Base-by-base conservation (phyloP, 2,797 vertebrate genomes). In the Telmatherina bonti region DNA sequence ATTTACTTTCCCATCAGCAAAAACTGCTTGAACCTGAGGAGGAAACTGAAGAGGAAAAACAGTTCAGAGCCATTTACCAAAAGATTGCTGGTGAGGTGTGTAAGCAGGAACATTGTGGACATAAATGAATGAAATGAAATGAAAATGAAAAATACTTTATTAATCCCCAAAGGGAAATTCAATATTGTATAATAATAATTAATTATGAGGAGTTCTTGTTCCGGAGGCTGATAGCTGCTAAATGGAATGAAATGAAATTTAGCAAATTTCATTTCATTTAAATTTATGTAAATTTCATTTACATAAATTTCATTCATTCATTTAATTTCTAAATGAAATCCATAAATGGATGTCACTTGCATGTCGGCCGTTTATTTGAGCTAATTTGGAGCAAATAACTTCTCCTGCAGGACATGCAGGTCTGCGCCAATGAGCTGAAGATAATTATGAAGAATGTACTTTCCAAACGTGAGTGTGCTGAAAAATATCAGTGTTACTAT, bases 71-170 rank as follows among this genome's bases (percentile, higher is more conserved):
- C 71, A 98, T 99, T 83, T 99, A 96, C 87, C 88, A 91, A 71
- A 94, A 99, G 92, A 97, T 99, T 52, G 94, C 97, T 62, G 97
- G 97, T 1, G 96, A 97, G 8, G 98, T 99, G 89, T 95, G 97
- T 94, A 20, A 1, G 15, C 26, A 2, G 52, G 3, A 24, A 53
- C 2, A 18, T 31, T 1, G 18, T 27, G 24, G 22, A 9, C 10
- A 20, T 16, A 20, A 20, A 11, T 29, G 15, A 1, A 35, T 13
- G 11, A n/a, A n/a, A n/a, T n/a, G n/a, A n/a, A n/a, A n/a, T n/a
- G n/a, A n/a, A n/a, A n/a, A n/a, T n/a, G n/a, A n/a, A n/a, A n/a
- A n/a, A n/a, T n/a, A n/a, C n/a, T n/a, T n/a, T n/a, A n/a, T n/a
- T n/a, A n/a, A n/a, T n/a, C n/a, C n/a, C n/a, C n/a, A n/a, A n/a